Evolutionary conservation across 2,113 vertebrate genomes (phyloP), one percentile per base, ranked within the genome.

Genomic region (Hippocampus zosterae): DNA sequence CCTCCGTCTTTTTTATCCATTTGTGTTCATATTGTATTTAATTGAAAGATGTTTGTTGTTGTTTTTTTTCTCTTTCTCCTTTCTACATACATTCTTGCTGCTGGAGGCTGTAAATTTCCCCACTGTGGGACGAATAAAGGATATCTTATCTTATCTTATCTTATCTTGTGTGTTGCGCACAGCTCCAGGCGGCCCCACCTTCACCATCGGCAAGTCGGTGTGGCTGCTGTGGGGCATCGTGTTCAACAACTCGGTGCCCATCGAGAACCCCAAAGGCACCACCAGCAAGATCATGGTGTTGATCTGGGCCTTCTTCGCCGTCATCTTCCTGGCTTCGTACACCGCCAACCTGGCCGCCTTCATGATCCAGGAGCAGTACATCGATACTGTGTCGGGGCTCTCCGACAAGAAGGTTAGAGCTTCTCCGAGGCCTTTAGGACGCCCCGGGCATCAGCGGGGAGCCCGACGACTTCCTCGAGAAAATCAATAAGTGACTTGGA

Each of bases 281-380:
- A 98, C 97, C 78, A 98, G 96, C 88, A 99, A 99, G 90, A 96
- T 99, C 90, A 99, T 99, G 97, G 97, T 99, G 3, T 92, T 98
- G 44, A 89, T 99, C 75, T 99, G 97, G 97, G 97, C 97, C 53
- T 99, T 99, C 91, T 99, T 99, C 0, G 97, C 97, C 0, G 97
- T 99, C 81, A 99, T 99, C 86, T 99, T 99, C 89, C 92, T 99
- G 0, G 97, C 97, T 82, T 98, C 97, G 73, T 98, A 99, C 90
- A 99, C 97, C 0, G 97, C 97, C 86, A 99, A 98, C 90, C 84
- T 98, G 88, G 97, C 97, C 0, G 97, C 97, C 81, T 99, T 99
- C 85, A 99, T 99, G 97, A 99, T 99, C 85, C 97, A 99, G 88
- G 97, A 99, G 85, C 96, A 99, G 72, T 99, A 98, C 72, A 97